Percentiles rank a stretch among this genome's conserved stretches.
These are phyloP conservation scores for Pseudorectes ferrugineus DNA, from an alignment of 2,113 vertebrate species.

Conservation along the genomic window DNA sequence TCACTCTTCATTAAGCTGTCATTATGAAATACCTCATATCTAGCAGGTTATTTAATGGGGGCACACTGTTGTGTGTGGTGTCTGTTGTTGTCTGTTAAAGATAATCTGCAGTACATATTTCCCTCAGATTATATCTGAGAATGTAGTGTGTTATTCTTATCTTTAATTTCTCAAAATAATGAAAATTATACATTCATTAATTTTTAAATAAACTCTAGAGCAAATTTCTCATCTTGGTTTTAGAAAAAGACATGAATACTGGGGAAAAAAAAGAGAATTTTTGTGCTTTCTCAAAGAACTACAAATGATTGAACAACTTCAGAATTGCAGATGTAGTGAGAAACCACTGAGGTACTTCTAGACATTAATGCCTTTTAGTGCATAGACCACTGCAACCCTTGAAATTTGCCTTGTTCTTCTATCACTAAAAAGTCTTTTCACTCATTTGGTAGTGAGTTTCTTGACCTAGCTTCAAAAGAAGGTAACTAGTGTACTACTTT, in stretches of 20 bases:
- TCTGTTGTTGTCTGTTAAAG: not conserved
- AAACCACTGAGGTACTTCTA: not conserved
- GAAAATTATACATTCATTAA: not conserved
- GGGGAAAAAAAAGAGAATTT: not conserved
- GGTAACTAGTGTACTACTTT: not conserved
- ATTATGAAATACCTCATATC: not conserved
- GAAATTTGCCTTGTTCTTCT: not conserved
- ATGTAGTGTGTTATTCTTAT: not conserved
- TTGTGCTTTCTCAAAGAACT: not conserved
- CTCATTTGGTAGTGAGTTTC: not conserved
- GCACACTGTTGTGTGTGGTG: not conserved
- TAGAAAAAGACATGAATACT: not conserved
- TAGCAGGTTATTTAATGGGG: not conserved
- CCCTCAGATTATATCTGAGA: not conserved
- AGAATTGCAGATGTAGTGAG: not conserved
- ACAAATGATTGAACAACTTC: not conserved
- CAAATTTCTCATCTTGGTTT: not conserved
- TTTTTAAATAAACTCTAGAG: not conserved
- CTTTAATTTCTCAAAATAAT: not conserved
- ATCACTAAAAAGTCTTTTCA: not conserved
- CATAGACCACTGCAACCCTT: not conserved
- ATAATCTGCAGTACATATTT: not conserved
- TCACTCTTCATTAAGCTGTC: not conserved
- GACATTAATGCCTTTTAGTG: fast-evolving
- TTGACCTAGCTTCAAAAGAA: not conserved